Percentiles rank a stretch among this genome's conserved stretches.
Conservation (phyloP, 1,140 invertebrate genomes). For the Sinonovacula constricta region DNA sequence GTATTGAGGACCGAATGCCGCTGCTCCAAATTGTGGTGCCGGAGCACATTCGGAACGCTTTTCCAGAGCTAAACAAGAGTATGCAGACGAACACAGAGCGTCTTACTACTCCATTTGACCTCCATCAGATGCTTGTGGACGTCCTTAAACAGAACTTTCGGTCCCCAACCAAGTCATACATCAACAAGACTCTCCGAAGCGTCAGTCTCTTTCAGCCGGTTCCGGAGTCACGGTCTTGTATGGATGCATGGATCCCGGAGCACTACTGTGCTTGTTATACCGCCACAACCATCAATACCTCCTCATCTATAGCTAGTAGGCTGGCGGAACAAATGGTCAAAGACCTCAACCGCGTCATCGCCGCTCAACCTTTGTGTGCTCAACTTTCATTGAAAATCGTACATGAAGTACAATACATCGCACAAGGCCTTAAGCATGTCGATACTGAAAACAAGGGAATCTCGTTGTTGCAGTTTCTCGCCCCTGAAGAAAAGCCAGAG, state of each 20-base stretch:
- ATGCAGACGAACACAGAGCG: slow-evolving; percentile 83
- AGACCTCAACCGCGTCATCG: slow-evolving; percentile 70
- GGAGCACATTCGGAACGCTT: slow-evolving; percentile 83
- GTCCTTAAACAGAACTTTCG: slow-evolving; percentile 70
- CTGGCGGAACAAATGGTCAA: slow-evolving; percentile 51
- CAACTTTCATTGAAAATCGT: background rate
- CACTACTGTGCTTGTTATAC: slow-evolving; percentile 79
- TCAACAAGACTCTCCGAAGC: slow-evolving; percentile 61
- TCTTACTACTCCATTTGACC: slow-evolving; percentile 80
- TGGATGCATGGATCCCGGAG: slow-evolving; percentile 75
- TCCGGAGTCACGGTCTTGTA: slow-evolving; percentile 76
- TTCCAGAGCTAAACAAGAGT: slow-evolving; percentile 84
- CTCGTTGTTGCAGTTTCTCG: slow-evolving; percentile 40
- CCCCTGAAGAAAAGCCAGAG: slow-evolving; percentile 3
- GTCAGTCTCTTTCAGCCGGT: slow-evolving; percentile 78
- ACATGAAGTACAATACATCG: background rate
- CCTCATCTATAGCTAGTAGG: background rate
- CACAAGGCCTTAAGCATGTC: background rate
- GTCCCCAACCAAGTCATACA: slow-evolving; percentile 64
- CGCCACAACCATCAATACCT: slow-evolving; percentile 26
- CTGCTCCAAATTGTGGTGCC: slow-evolving; percentile 91
- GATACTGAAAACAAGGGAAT: slow-evolving; percentile 42
- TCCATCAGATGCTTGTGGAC: slow-evolving; percentile 77
- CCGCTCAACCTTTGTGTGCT: background rate
- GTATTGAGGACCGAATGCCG: slow-evolving; percentile 93